phyloP scores from a whole-genome alignment of 2,113 vertebrate species.

The Aplodontia rufa region DNA sequence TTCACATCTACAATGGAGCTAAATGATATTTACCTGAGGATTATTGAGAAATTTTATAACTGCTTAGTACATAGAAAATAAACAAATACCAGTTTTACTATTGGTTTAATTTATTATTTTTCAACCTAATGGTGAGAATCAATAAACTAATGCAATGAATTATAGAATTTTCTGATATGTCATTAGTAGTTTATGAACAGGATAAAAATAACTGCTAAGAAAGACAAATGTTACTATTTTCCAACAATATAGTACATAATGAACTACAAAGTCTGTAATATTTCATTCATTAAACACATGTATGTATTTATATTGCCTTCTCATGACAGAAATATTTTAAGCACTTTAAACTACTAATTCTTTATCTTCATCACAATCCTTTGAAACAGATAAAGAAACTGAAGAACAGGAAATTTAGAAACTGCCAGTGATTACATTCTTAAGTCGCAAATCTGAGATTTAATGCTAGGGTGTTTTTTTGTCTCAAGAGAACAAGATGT shows the following conservation, averaged over 20 bases:
- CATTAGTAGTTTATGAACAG: background rate
- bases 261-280: background rate
- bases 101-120: background rate
- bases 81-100: background rate
- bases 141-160: background rate
- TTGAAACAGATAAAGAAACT: background rate
- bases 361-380: background rate
- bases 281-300: background rate
- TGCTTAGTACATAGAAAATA: background rate
- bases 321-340: background rate
- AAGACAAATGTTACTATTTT: background rate
- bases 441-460: background rate
- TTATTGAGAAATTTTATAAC: background rate
- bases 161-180: background rate
- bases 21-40: too few relatives aligned
- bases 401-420: too few relatives aligned
- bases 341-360: background rate
- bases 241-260: background rate
- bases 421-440: background rate
- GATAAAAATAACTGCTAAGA: background rate
- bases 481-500: background rate
- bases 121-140: background rate
- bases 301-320: background rate
- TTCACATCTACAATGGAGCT: too few relatives aligned
- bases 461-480: background rate